A percentile compares a stretch with the other conserved stretches of the same genome.
Conservation (phyloP, 2,888 invertebrate genomes). For the Neria commutata region DNA sequence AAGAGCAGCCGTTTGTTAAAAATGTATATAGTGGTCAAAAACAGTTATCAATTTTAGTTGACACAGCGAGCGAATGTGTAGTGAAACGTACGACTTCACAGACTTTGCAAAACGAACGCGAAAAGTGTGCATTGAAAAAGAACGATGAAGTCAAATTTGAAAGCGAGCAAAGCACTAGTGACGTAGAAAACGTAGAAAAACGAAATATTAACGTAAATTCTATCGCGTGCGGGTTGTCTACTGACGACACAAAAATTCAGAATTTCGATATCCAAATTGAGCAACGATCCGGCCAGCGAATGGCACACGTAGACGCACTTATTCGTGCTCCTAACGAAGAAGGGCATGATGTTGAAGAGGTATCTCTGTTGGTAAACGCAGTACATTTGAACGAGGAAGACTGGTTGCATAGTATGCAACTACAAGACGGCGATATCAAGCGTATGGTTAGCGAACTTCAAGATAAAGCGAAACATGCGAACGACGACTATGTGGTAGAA, state of each 20-base stretch:
- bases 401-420: constrained; percentile 16
- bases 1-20: constrained; percentile 3
- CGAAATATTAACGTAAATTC: too few species aligned
- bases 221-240: too few species aligned
- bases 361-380: constrained; percentile 2
- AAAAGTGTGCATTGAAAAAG: too few species aligned
- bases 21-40: too few species aligned
- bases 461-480: not conserved
- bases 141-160: too few species aligned
- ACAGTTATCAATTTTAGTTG: too few species aligned
- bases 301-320: constrained; percentile 23
- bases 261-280: constrained; percentile 26
- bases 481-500: constrained; percentile 4
- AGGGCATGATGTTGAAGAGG: constrained; percentile 11
- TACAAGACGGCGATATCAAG: constrained; percentile 2
- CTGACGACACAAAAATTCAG: too few species aligned
- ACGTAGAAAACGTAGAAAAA: too few species aligned
- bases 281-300: constrained; percentile 22
- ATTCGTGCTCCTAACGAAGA: constrained; percentile 14
- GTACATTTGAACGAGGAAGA: constrained; percentile 5
- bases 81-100: too few species aligned
- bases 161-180: too few species aligned
- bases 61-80: too few species aligned
- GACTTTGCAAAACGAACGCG: too few species aligned
- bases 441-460: not conserved